Evolutionary conservation across 1,140 invertebrate genomes (phyloP).

Genomic region (Ceratina calcarata): DNA sequence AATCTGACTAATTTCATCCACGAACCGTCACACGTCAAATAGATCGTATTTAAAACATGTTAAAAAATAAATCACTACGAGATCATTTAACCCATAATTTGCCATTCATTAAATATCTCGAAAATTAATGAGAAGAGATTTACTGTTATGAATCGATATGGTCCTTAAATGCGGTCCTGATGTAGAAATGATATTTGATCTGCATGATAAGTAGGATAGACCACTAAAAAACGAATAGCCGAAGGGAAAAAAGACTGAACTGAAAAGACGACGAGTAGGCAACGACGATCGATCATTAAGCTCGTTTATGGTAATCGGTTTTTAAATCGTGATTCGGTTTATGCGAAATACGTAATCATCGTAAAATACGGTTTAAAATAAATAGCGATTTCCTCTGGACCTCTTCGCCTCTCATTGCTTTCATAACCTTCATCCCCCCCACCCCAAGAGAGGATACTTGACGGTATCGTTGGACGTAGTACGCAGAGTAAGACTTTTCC

Average conservation of each 20-base stretch:
- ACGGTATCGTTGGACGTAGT: slow-evolving; percentile 29
- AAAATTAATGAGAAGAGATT: too few relatives aligned
- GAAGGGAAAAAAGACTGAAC: too few relatives aligned
- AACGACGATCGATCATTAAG: slow-evolving; percentile 17
- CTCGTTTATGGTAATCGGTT: neutral
- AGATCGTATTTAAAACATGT: too few relatives aligned
- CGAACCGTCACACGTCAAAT: too few relatives aligned
- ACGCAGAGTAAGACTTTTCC: slow-evolving; percentile 44
- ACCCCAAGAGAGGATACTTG: neutral
- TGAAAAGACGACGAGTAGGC: too few relatives aligned
- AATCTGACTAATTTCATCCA: too few relatives aligned
- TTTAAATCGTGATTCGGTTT: neutral
- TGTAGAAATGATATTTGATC: neutral
- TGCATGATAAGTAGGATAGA: neutral
- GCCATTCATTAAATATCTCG: too few relatives aligned
- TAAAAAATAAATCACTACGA: too few relatives aligned
- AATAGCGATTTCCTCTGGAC: neutral
- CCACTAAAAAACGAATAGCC: neutral
- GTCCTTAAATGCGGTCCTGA: neutral
- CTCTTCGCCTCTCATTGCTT: neutral
- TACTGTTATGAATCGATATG: too few relatives aligned
- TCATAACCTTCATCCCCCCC: neutral
- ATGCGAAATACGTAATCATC: slow-evolving; percentile 26
- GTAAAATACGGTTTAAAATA: slow-evolving; percentile 29
- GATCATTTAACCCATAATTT: too few relatives aligned